Conservation (phyloP, 2,797 vertebrate genomes). For the Sebastes oblongus region DNA sequence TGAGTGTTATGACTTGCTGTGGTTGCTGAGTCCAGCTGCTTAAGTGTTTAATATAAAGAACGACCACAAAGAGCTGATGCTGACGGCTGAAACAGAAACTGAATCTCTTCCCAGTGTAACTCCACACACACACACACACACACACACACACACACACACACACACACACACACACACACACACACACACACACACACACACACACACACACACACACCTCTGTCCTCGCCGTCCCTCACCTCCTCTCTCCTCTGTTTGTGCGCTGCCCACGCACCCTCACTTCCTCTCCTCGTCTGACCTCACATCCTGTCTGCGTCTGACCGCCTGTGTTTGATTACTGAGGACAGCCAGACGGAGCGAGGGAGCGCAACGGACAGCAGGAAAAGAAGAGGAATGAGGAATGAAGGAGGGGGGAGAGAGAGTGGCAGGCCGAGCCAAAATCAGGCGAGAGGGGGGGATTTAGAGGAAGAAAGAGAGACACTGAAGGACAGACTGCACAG, state of each 20-base stretch:
- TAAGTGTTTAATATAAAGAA: conserved; percentile 61
- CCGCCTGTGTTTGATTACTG: conserved; percentile 69
- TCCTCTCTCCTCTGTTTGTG: conserved; percentile 54
- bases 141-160: background rate
- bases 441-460: conserved; percentile 29
- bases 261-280: conserved; percentile 61
- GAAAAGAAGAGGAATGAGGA: conserved; percentile 41
- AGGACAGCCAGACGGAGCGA: conserved; percentile 63
- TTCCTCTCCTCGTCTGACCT: conserved; percentile 72
- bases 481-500: conserved; percentile 41
- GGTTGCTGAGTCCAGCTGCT: conserved; percentile 57
- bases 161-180: conserved; percentile 8
- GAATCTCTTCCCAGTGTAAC: conserved; percentile 42
- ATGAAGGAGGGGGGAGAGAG: background rate
- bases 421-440: conserved; percentile 4
- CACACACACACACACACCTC: background rate
- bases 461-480: conserved; percentile 48
- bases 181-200: conserved; percentile 7
- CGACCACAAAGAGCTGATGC: conserved; percentile 47
- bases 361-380: conserved; percentile 44
- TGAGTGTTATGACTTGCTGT: conserved; percentile 40
- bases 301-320: conserved; percentile 71
- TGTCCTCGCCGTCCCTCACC: conserved; percentile 35
- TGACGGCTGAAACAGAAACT: conserved; percentile 46
- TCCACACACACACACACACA: conserved; percentile 6